A percentile compares a stretch with the other conserved stretches of the same genome.
Evolutionary conservation across 2,797 vertebrate species (phyloP).

Genomic region (Staurois parvus): DNA sequence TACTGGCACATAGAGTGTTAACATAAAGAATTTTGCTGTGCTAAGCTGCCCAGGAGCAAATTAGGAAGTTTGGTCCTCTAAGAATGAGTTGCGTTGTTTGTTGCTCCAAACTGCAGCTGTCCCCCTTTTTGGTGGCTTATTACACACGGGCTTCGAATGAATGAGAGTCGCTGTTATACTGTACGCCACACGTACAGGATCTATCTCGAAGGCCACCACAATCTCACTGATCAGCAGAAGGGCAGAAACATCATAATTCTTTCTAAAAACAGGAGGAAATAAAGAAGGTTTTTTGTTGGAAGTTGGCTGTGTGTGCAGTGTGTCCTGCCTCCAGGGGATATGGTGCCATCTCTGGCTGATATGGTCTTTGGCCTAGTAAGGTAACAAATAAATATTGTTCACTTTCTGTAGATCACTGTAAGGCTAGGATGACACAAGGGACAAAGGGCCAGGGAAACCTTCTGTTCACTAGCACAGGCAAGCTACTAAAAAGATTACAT

Average conservation of each 20-base stretch:
- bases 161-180: slow-evolving; percentile 86
- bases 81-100: slow-evolving; percentile 85
- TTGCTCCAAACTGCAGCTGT: slow-evolving; percentile 81
- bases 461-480: slow-evolving; percentile 62
- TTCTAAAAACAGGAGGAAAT: slow-evolving; percentile 80
- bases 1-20: slow-evolving; percentile 65
- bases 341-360: slow-evolving; percentile 78
- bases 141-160: slow-evolving; percentile 82
- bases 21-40: slow-evolving; percentile 79
- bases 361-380: slow-evolving; percentile 80
- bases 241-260: slow-evolving; percentile 82
- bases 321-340: slow-evolving; percentile 80
- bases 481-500: background rate
- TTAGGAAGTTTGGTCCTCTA: slow-evolving; percentile 80
- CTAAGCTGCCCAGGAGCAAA: slow-evolving; percentile 79
- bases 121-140: slow-evolving; percentile 80
- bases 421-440: slow-evolving; percentile 66
- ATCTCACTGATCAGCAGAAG: slow-evolving; percentile 83
- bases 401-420: slow-evolving; percentile 75
- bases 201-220: slow-evolving; percentile 82
- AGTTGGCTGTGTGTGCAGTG: slow-evolving; percentile 80
- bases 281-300: slow-evolving; percentile 84
- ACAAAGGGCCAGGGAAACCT: slow-evolving; percentile 65
- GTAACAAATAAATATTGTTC: slow-evolving; percentile 84
- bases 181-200: slow-evolving; percentile 83